A percentile compares a stretch with the other conserved stretches of the same genome.
Conservation (phyloP, 2,797 vertebrate species). For the Parauchenoglanis ngamensis region DNA sequence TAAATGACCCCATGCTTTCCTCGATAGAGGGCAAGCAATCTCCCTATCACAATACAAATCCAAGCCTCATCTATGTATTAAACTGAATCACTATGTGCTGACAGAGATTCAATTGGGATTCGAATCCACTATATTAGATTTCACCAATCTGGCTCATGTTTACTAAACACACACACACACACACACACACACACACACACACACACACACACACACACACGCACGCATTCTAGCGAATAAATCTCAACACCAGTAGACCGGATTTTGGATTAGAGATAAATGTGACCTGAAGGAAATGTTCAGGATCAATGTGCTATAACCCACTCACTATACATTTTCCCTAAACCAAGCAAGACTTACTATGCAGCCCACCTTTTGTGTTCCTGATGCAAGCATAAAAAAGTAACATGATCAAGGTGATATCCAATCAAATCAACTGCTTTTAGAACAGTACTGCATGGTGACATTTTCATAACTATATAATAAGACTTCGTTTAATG, state of each 20-base stretch:
- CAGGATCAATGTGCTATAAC: not conserved
- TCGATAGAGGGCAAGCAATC: not conserved
- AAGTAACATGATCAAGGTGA: not conserved
- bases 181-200: not conserved
- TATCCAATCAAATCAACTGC: too few relatives aligned
- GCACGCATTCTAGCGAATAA: not conserved
- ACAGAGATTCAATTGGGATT: not conserved
- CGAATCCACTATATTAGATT: conserved; percentile 12
- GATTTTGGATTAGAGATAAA: not conserved
- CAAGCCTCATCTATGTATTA: not conserved
- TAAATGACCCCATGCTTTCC: not conserved
- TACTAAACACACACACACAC: not conserved
- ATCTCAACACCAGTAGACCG: not conserved
- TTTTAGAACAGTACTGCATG: not conserved
- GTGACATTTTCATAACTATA: not conserved
- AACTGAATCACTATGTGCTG: not conserved
- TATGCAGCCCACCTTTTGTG: not conserved
- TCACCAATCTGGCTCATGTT: conserved; percentile 12
- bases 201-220: not conserved
- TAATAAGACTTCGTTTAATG: not conserved
- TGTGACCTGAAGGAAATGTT: not conserved
- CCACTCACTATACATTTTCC: not conserved
- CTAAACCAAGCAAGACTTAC: not conserved
- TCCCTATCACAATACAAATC: not conserved
- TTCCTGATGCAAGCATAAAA: not conserved